phyloP scores from a whole-genome alignment of 2,888 invertebrate species.

The Tachina lurida region DNA sequence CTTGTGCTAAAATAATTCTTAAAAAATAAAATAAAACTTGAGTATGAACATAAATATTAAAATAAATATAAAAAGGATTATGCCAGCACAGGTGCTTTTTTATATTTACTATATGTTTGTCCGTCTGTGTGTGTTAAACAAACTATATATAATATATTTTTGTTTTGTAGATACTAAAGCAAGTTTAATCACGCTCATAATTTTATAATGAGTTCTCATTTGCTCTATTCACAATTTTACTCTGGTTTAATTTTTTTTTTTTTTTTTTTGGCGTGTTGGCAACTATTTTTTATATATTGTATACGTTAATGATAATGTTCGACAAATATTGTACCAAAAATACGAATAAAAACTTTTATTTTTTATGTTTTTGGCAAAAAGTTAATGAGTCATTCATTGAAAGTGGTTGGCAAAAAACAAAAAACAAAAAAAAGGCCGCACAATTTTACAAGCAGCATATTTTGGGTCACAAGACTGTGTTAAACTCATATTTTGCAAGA shows the following conservation, averaged over 20 bases:
- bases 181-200: slow-evolving; percentile 60
- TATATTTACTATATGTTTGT: not conserved
- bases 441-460: not conserved
- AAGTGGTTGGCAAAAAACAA: not conserved
- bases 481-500: not conserved
- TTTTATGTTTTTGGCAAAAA: slow-evolving; percentile 12
- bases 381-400: slow-evolving; percentile 56
- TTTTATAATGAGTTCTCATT: slow-evolving; percentile 65
- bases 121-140: not conserved
- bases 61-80: not conserved
- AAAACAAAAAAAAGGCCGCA: slow-evolving; percentile 2
- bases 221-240: not conserved
- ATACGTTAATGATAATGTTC: slow-evolving; percentile 59
- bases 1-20: slow-evolving; percentile 10
- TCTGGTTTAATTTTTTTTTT: not conserved
- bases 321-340: slow-evolving; percentile 56
- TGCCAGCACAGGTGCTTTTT: not conserved
- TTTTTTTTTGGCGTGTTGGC: not conserved
- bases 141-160: slow-evolving; percentile 15
- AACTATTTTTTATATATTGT: slow-evolving; percentile 16
- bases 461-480: slow-evolving; percentile 34
- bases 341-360: slow-evolving; percentile 16
- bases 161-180: slow-evolving; percentile 25
- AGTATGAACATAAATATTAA: not conserved
- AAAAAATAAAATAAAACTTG: not conserved